phyloP scores from a whole-genome alignment of 92 coral and sea anemone genomes.

The Parazoanthus swiftii region DNA sequence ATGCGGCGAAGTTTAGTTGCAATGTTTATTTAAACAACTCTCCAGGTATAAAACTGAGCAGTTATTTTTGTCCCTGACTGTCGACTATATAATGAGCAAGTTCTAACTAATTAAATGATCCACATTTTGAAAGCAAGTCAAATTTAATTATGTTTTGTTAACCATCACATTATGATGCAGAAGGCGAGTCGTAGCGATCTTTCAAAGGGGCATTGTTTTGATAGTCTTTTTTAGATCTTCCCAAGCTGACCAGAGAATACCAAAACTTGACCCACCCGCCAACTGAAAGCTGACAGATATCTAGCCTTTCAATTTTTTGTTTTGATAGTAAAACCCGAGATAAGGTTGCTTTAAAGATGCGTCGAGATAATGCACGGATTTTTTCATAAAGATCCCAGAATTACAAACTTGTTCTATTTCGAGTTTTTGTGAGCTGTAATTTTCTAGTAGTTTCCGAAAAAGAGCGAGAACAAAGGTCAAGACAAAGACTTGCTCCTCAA shows the following conservation, averaged over 20 bases:
- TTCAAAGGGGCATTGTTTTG: neutral
- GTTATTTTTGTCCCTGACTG: neutral
- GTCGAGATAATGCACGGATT: neutral
- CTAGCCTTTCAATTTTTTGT: neutral
- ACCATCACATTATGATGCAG: neutral
- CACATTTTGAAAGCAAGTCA: neutral
- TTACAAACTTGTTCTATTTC: neutral
- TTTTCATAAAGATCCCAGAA: neutral
- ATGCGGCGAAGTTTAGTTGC: neutral
- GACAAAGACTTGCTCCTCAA: constrained; percentile 8
- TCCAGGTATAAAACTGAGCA: neutral
- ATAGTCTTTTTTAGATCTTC: neutral
- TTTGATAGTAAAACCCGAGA: constrained; percentile 5
- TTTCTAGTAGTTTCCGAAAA: neutral
- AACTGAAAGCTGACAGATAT: neutral
- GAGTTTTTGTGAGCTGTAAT: neutral
- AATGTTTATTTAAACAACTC: neutral
- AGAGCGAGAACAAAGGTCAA: neutral
- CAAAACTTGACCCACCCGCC: neutral
- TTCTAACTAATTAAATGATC: constrained; percentile 7
- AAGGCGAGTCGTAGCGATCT: neutral
- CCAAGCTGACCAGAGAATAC: neutral
- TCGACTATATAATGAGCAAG: neutral
- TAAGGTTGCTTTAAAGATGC: constrained; percentile 6
- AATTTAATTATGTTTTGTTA: neutral